phyloP scores from a whole-genome alignment of 2,888 invertebrate species.

The Drosophila yooni region DNA sequence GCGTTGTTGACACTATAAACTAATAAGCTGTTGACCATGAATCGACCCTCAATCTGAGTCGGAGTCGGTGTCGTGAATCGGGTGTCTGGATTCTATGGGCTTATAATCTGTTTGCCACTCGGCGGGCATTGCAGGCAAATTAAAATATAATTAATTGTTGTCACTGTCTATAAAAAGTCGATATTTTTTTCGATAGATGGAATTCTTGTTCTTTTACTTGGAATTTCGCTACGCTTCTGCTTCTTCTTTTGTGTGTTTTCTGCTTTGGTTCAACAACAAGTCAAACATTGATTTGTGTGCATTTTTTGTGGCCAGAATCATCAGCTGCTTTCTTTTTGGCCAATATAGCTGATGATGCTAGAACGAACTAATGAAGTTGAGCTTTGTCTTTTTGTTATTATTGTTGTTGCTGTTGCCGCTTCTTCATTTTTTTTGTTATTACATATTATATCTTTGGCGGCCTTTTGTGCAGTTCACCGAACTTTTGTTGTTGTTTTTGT shows the following conservation, averaged over 20 bases:
- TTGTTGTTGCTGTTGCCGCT: slow-evolving; percentile 16
- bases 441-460: slow-evolving; percentile 55
- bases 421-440: slow-evolving; percentile 42
- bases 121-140: slow-evolving; percentile 62
- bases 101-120: slow-evolving; percentile 14
- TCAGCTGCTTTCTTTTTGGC: slow-evolving; percentile 71
- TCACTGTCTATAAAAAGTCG: slow-evolving; percentile 76
- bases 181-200: slow-evolving; percentile 56
- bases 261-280: slow-evolving; percentile 58
- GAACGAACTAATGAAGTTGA: slow-evolving; percentile 68
- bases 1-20: slow-evolving; percentile 77
- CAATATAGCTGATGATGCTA: slow-evolving; percentile 61
- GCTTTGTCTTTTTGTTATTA: slow-evolving; percentile 62
- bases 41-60: slow-evolving; percentile 3
- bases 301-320: slow-evolving; percentile 62
- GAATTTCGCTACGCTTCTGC: slow-evolving; percentile 58
- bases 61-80: slow-evolving; percentile 3
- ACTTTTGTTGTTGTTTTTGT: slow-evolving; percentile 65
- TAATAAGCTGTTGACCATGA: slow-evolving; percentile 65
- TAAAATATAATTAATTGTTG: slow-evolving; percentile 79
- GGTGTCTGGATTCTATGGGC: slow-evolving; percentile 7
- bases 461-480: slow-evolving; percentile 77
- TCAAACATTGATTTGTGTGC: slow-evolving; percentile 76
- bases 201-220: slow-evolving; percentile 35
- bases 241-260: slow-evolving; percentile 16